Conservation (phyloP, 2,797 vertebrate genomes). For the Malurus leucopterus region DNA sequence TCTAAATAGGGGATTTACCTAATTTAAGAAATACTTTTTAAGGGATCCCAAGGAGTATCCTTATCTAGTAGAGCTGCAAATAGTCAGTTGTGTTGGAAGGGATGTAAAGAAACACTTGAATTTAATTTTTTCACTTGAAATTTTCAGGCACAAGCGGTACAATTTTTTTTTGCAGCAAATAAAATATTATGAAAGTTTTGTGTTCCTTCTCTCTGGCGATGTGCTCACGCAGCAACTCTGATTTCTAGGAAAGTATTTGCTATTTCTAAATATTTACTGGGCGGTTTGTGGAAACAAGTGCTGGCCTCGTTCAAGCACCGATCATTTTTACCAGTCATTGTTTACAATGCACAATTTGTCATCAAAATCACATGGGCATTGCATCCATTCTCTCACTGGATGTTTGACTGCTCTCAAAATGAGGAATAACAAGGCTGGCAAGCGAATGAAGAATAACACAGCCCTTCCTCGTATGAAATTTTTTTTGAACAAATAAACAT, state of each 20-base stretch:
- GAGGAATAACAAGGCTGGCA: not conserved
- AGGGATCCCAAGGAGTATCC: not conserved
- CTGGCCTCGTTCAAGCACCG: not conserved
- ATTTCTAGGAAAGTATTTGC: conserved; percentile 13
- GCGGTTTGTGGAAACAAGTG: not conserved
- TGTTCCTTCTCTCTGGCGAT: not conserved
- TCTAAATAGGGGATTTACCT: not conserved
- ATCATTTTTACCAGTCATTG: not conserved
- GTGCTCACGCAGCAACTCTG: not conserved
- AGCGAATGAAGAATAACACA: not conserved
- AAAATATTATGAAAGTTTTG: not conserved
- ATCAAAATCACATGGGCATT: not conserved
- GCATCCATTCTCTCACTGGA: not conserved
- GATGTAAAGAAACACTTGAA: not conserved
- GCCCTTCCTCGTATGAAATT: not conserved
- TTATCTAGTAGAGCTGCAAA: not conserved
- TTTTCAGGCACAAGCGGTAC: not conserved
- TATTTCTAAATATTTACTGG: conserved; percentile 37
- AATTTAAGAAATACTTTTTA: not conserved
- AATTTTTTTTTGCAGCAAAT: not conserved
- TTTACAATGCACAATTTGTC: conserved; percentile 14
- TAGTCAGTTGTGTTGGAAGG: not conserved
- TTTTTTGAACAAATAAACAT: conserved; percentile 49
- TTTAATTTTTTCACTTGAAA: not conserved
- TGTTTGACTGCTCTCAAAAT: not conserved